These are phyloP conservation scores for Chionodraco myersi DNA, from an alignment of 2,113 vertebrate genomes.

Conservation along the genomic window DNA sequence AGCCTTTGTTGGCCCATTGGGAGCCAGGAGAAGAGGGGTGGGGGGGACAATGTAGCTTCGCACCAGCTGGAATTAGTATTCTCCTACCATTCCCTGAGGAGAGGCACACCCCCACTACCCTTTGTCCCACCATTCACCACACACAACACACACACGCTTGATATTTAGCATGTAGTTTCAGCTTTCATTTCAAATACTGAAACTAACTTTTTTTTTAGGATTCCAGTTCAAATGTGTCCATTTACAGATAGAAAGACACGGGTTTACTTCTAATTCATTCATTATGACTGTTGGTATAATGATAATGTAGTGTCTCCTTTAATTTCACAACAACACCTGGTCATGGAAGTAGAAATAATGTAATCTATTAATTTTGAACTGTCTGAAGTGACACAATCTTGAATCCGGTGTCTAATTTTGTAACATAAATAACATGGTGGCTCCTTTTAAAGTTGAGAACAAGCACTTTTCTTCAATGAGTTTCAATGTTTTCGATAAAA, in stretches of 20 bases:
- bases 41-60: slow-evolving; percentile 70
- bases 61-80: slow-evolving; percentile 85
- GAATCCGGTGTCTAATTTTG: not conserved
- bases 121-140: slow-evolving; percentile 66
- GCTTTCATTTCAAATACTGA: not conserved
- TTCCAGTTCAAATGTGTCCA: not conserved
- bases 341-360: not conserved
- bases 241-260: not conserved
- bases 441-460: not conserved
- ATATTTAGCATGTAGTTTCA: not conserved
- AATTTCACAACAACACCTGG: not conserved
- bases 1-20: slow-evolving; percentile 79
- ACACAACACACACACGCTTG: slow-evolving; percentile 24
- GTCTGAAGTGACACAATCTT: not conserved
- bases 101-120: slow-evolving; percentile 67
- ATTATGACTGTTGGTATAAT: not conserved
- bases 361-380: not conserved
- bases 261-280: not conserved
- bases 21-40: slow-evolving; percentile 11
- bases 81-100: slow-evolving; percentile 78
- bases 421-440: not conserved
- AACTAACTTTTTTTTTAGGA: slow-evolving; percentile 2
- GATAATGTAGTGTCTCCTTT: not conserved
- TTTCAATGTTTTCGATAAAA: not conserved
- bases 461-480: not conserved